Percentiles rank a stretch among this genome's conserved stretches.
Conservation (phyloP, 1,140 invertebrate genomes). For the Pseudoatta argentina region DNA sequence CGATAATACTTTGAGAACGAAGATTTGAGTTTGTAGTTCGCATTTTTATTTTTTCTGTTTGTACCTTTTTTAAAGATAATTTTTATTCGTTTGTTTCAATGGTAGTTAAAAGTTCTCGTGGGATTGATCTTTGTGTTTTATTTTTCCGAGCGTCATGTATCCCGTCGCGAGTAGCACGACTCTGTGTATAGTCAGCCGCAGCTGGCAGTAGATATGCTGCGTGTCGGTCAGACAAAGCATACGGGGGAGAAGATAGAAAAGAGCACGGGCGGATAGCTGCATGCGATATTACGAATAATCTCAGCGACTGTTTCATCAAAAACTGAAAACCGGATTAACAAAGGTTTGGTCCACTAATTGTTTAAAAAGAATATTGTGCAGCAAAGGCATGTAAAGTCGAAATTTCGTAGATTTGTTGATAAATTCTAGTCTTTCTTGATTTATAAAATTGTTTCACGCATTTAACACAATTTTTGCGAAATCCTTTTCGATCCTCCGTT, state of each 20-base stretch:
- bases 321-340: neutral
- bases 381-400: neutral
- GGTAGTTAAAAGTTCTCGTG: constrained; percentile 11
- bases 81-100: constrained; percentile 7
- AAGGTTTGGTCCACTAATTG: neutral
- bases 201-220: constrained; percentile 9
- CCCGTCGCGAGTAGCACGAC: constrained; percentile 41
- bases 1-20: neutral
- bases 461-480: neutral
- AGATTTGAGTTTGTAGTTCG: neutral
- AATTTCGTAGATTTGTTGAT: neutral
- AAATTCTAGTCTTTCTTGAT: neutral
- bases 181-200: constrained; percentile 38
- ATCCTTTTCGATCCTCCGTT: neutral
- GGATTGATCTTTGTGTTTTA: constrained; percentile 5
- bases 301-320: neutral
- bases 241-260: constrained; percentile 28
- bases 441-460: neutral
- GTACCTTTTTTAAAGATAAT: neutral
- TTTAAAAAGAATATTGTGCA: neutral
- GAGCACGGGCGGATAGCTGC: neutral
- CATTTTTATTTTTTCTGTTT: neutral
- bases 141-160: neutral
- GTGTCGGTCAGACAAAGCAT: constrained; percentile 33
- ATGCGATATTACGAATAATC: neutral